These are phyloP conservation scores for Nansenia antarctica DNA, from an alignment of 2,113 vertebrate genomes.

Conservation along the genomic window DNA sequence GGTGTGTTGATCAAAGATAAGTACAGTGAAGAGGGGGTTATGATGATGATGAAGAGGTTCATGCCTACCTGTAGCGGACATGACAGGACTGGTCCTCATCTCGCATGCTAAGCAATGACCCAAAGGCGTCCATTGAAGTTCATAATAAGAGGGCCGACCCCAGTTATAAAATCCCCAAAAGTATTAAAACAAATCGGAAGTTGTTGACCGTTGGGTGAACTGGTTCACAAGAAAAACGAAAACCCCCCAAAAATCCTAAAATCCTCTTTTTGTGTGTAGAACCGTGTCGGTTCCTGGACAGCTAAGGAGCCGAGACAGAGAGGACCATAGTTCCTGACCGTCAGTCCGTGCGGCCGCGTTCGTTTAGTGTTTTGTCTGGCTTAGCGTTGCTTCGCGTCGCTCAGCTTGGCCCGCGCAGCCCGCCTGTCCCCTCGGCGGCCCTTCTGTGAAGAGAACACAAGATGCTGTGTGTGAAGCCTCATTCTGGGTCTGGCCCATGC, in stretches of 20 bases:
- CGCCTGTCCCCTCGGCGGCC: slow-evolving; percentile 73
- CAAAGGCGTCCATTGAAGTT: slow-evolving; percentile 84
- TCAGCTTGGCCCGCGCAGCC: slow-evolving; percentile 35
- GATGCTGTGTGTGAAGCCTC: slow-evolving; percentile 86
- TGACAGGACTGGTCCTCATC: slow-evolving; percentile 86
- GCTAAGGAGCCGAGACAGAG: slow-evolving; percentile 26
- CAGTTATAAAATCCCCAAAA: slow-evolving; percentile 60
- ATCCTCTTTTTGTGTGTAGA: slow-evolving; percentile 1
- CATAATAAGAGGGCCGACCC: slow-evolving; percentile 82
- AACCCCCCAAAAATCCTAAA: slow-evolving; percentile 1
- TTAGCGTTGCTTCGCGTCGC: too few species aligned
- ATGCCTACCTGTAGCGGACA: slow-evolving; percentile 95
- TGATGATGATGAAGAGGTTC: slow-evolving; percentile 22
- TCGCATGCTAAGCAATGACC: slow-evolving; percentile 82
- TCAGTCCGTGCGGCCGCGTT: slow-evolving; percentile 57
- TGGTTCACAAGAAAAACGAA: not conserved
- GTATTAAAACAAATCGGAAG: slow-evolving; percentile 39
- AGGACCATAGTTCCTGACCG: slow-evolving; percentile 47
- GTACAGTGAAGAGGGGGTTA: not conserved
- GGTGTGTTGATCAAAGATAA: not conserved
- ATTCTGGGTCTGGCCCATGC: slow-evolving; percentile 69
- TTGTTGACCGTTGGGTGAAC: too few species aligned
- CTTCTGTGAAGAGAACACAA: slow-evolving; percentile 96
- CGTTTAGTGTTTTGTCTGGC: too few species aligned
- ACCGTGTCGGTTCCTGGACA: slow-evolving; percentile 19